Evolutionary conservation across 2,888 invertebrate species (phyloP), one percentile per base, ranked within the genome.

Genomic region (Neocrepidodera transversa): DNA sequence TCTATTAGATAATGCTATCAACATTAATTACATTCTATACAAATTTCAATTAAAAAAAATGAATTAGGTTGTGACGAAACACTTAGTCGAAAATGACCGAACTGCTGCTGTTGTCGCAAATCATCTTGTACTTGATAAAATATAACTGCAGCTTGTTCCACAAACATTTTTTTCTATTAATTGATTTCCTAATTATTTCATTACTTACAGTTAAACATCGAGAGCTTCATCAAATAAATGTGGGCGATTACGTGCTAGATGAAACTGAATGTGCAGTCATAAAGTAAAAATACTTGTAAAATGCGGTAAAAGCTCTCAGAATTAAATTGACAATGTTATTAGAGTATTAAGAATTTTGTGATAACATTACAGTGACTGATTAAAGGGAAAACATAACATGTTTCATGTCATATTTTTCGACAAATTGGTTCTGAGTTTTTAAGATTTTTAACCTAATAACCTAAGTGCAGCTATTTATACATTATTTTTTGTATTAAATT

Each of bases 81-180:
- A 32, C 30, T 32, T n/a, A 30, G 30, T 8, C 23, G 23, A 32
- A 32, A 32, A 38, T 17, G 38, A 7, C 17, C 17, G 17, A 38
- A 38, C 17, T 38, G 5, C 17, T 17, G 7, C 17, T 35, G n/a
- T n/a, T n/a, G 35, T 35, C 16, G 10, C 28, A 47, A 47, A 16
- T 16, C 17, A 32, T 32, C 48, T 26, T 36, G 14, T 38, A 16
- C 51, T 18, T 28, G 23, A 18, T 42, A 51, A 30, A 38, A 38
- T 35, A 50, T 51, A 51, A 51, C 51, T 30, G 51, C 40, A 51
- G 18, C 40, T 51, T 30, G 40, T 42, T 51, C 51, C 13, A 51
- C 38, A 51, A 51, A 51, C 51, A 30, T 40, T 40, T 51, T 23
- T 50, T 42, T 51, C 20, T 16, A n/a, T 26, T 30, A 40, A 51